Evolutionary conservation across 2,797 vertebrate species (phyloP).

Genomic region (Lophura swinhoii): DNA sequence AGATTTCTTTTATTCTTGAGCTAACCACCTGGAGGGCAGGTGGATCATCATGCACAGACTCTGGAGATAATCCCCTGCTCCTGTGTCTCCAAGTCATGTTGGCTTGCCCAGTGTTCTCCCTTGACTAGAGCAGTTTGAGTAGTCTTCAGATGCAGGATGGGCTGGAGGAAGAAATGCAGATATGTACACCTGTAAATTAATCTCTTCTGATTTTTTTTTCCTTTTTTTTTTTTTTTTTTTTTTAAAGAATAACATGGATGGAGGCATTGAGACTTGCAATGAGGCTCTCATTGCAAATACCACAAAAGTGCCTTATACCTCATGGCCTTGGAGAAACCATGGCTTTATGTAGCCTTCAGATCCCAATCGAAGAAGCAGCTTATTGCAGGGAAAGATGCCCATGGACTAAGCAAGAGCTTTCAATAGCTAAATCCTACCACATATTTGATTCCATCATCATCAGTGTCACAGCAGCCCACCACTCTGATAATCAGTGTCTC

Average conservation of each 20-base stretch:
- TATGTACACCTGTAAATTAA: background rate
- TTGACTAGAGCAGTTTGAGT: background rate
- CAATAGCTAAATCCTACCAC: background rate
- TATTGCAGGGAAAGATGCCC: background rate
- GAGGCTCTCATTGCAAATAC: background rate
- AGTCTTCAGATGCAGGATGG: background rate
- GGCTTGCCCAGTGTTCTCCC: background rate
- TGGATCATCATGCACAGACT: accelerated
- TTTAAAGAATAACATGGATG: background rate
- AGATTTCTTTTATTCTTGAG: background rate
- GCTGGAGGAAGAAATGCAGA: background rate
- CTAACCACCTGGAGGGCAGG: background rate
- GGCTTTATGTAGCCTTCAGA: background rate
- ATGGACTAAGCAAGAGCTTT: background rate
- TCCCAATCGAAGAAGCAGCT: background rate
- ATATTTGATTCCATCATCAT: background rate
- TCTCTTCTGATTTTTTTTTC: background rate
- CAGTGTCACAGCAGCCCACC: accelerated
- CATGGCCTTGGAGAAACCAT: background rate
- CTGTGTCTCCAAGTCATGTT: background rate
- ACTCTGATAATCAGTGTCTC: background rate
- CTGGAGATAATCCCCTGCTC: accelerated
- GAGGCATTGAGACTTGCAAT: background rate
- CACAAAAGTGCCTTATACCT: background rate
- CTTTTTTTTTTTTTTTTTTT: too few species aligned